Conservation (phyloP, 2,113 vertebrate genomes). For the Columba janthina region DNA sequence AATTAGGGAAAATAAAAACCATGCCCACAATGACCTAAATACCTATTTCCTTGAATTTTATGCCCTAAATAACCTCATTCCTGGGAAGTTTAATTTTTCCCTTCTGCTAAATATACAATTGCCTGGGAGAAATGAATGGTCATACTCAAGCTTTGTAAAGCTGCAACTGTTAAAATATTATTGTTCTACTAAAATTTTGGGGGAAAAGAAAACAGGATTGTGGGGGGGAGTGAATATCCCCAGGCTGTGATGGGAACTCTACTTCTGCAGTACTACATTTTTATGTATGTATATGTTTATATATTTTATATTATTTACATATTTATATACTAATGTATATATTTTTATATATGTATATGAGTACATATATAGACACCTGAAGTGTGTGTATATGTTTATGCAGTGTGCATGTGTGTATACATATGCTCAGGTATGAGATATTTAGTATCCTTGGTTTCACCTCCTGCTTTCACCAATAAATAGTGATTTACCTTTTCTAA, state of each 20-base stretch:
- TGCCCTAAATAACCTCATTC: conserved; percentile 76
- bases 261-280: neutral
- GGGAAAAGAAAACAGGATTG: neutral
- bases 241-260: neutral
- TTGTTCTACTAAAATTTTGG: conserved; percentile 38
- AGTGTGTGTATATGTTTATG: neutral
- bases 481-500: neutral
- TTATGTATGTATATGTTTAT: neutral
- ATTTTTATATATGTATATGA: neutral
- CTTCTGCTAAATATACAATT: conserved; percentile 69
- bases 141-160: conserved; percentile 56
- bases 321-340: neutral
- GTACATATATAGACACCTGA: neutral
- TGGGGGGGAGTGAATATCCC: neutral
- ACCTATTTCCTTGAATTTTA: conserved; percentile 79
- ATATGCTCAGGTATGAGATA: neutral
- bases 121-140: conserved; percentile 65
- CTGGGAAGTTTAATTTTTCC: conserved; percentile 72
- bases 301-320: neutral
- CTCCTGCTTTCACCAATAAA: neutral
- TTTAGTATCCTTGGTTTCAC: neutral
- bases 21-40: conserved; percentile 80
- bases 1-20: conserved; percentile 87
- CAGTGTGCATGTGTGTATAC: too few relatives aligned
- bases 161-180: conserved; percentile 69